Evolutionary conservation across 2,113 vertebrate species (phyloP).

Genomic region (Phyllostomus hastatus): DNA sequence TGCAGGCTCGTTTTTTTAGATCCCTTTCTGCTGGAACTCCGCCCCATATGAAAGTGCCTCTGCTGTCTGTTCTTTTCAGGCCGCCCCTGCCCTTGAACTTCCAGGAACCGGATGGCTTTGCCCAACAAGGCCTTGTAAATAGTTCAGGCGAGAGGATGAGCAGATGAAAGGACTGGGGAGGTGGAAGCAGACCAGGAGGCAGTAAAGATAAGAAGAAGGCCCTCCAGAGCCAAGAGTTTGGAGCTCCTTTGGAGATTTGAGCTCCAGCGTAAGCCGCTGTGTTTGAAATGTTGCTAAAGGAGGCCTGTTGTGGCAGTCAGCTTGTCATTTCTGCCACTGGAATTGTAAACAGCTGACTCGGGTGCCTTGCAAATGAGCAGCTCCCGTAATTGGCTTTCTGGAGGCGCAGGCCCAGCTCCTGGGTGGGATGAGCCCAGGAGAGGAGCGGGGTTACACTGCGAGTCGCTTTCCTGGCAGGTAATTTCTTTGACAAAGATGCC

Average conservation of each 20-base stretch:
- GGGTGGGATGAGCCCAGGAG: background rate
- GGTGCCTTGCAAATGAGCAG: background rate
- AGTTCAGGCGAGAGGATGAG: background rate
- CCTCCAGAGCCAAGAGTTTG: background rate
- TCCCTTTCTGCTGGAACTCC: background rate
- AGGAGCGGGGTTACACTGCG: background rate
- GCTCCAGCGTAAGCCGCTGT: background rate
- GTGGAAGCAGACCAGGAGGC: background rate
- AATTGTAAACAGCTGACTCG: background rate
- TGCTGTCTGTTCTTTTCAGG: background rate
- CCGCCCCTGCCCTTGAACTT: background rate
- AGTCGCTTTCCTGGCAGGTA: background rate
- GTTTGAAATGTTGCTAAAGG: background rate
- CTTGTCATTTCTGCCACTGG: background rate
- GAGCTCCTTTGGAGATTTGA: background rate
- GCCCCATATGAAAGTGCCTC: too few species aligned
- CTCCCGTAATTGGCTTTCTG: background rate
- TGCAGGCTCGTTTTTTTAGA: background rate
- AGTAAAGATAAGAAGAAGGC: background rate
- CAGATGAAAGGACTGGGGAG: background rate
- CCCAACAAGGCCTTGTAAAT: background rate
- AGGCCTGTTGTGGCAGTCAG: background rate
- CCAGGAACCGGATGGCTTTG: background rate
- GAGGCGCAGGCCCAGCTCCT: background rate
- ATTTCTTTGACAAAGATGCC: background rate